Conservation (phyloP, 2,113 vertebrate genomes). For the Amazona guildingii region DNA sequence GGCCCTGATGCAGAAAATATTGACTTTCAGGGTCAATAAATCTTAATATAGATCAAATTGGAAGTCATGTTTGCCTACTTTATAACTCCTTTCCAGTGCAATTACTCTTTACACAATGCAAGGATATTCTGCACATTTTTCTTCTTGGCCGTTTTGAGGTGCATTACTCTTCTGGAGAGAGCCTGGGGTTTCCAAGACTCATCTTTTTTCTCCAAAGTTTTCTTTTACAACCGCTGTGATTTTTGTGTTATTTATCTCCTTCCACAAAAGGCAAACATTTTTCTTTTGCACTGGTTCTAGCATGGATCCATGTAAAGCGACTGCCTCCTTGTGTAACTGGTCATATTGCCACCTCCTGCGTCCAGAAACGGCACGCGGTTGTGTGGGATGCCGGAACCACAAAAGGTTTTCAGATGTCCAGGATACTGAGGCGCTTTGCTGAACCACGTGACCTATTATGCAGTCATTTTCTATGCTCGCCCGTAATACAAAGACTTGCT, state of each 20-base stretch:
- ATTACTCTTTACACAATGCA: constrained; percentile 49
- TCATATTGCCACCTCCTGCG: not conserved
- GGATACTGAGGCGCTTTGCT: not conserved
- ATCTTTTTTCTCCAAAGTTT: not conserved
- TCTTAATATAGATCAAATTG: constrained; percentile 57
- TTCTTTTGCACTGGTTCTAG: fast-evolving
- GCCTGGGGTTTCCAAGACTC: not conserved
- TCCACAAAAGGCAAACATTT: not conserved
- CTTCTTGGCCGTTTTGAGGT: not conserved
- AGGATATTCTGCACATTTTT: constrained; percentile 35
- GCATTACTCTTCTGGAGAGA: not conserved
- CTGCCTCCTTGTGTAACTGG: constrained; percentile 43
- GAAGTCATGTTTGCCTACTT: constrained; percentile 56
- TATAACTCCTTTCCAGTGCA: constrained; percentile 29
- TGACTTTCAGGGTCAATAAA: constrained; percentile 64
- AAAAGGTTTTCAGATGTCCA: constrained; percentile 43
- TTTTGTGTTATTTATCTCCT: not conserved
- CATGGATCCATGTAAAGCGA: not conserved
- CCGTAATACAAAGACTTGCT: not conserved
- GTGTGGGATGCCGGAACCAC: constrained; percentile 33
- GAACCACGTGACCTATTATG: constrained; percentile 17
- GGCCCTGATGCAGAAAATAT: constrained; percentile 27
- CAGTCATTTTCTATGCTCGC: not conserved
- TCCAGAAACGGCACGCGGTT: not conserved
- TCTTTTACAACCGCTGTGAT: not conserved